Conservation (phyloP, 1,140 invertebrate species). For the Samia ricini region DNA sequence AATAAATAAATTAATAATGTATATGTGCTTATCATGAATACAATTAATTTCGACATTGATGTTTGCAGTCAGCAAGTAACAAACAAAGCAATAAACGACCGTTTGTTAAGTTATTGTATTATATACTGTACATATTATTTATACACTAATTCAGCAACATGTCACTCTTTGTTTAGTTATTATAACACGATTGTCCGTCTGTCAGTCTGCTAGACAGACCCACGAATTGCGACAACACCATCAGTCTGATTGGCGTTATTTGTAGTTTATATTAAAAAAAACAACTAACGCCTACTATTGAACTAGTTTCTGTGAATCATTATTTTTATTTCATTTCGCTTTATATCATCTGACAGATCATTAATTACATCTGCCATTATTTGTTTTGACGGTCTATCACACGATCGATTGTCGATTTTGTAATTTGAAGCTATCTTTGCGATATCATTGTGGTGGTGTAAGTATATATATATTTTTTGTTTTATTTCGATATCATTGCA, state of each 20-base stretch:
- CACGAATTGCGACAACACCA: constrained; percentile 25
- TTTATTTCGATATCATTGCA: constrained; percentile 16
- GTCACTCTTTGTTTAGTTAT: constrained; percentile 26
- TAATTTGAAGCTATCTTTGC: constrained; percentile 9
- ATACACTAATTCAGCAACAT: constrained; percentile 30
- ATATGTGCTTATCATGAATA: background rate
- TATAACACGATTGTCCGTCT: constrained; percentile 25
- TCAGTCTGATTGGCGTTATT: constrained; percentile 27
- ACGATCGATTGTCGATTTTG: constrained; percentile 2
- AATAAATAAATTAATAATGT: too few species aligned
- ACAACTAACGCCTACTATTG: constrained; percentile 27
- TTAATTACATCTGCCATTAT: constrained; percentile 33
- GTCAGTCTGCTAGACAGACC: constrained; percentile 22
- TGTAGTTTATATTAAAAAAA: constrained; percentile 26
- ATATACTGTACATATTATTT: background rate
- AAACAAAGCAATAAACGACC: background rate
- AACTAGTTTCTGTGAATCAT: constrained; percentile 20
- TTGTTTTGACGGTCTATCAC: constrained; percentile 16
- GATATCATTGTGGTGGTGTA: constrained; percentile 12
- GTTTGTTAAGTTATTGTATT: background rate
- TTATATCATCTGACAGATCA: constrained; percentile 27
- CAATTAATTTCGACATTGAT: background rate
- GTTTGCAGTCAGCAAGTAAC: background rate
- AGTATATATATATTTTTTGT: constrained; percentile 19
- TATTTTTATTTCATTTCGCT: constrained; percentile 21